Percentiles rank a stretch among this genome's conserved stretches.
Conservation (phyloP, 2,888 invertebrate species). For the Ceriagrion tenellum region DNA sequence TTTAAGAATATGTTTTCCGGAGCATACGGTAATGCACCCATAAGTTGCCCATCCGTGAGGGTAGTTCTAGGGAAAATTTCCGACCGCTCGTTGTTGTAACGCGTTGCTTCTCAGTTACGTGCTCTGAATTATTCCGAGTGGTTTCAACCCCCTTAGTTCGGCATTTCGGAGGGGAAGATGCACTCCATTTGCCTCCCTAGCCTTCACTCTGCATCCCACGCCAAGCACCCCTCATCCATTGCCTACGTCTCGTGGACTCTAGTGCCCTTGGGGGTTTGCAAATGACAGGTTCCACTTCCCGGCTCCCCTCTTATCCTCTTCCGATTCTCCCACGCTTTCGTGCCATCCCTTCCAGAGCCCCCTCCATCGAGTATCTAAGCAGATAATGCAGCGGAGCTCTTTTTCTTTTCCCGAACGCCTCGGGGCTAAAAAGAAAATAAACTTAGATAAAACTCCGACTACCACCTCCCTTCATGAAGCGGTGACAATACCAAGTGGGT, state of each 20-base stretch:
- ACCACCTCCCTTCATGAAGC: too few relatives aligned
- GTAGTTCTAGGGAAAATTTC: too few relatives aligned
- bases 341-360: too few relatives aligned
- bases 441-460: not conserved
- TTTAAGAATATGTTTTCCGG: too few relatives aligned
- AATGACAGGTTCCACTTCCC: not conserved
- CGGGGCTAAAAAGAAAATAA: not conserved
- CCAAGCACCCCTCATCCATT: too few relatives aligned
- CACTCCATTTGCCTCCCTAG: not conserved
- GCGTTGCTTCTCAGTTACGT: too few relatives aligned
- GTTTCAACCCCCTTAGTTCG: not conserved
- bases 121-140: too few relatives aligned
- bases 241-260: too few relatives aligned
- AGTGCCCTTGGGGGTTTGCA: not conserved
- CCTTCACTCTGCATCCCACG: not conserved
- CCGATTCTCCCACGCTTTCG: not conserved
- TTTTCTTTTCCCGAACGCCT: not conserved
- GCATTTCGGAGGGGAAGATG: not conserved
- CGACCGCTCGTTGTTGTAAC: too few relatives aligned
- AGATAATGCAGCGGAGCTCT: not conserved
- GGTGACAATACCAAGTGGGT: too few relatives aligned
- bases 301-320: not conserved
- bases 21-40: too few relatives aligned
- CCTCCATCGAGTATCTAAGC: not conserved
- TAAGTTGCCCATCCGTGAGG: too few relatives aligned